Percentiles rank a stretch among this genome's conserved stretches.
Evolutionary conservation across 2,888 invertebrate genomes (phyloP).

Genomic region (Erebia ligea): DNA sequence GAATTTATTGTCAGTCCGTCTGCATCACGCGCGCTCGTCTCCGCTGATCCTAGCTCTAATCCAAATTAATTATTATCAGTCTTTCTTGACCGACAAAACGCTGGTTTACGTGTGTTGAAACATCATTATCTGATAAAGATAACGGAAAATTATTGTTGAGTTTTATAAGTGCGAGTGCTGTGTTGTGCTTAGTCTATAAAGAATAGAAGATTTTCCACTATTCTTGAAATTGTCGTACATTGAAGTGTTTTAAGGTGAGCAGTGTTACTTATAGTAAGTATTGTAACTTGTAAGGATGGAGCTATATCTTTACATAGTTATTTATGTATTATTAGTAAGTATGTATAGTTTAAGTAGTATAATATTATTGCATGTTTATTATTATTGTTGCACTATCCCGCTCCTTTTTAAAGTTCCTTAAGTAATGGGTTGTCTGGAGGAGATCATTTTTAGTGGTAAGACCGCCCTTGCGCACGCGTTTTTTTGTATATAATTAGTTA

Average conservation of each 20-base stretch:
- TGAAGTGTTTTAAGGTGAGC: background rate
- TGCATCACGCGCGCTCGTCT: slow-evolving; percentile 63
- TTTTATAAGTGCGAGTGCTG: slow-evolving; percentile 25
- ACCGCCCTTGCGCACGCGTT: too few species aligned
- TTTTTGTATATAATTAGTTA: too few species aligned
- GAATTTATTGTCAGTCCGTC: slow-evolving; percentile 68
- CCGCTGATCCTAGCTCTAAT: slow-evolving; percentile 43
- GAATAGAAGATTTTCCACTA: background rate
- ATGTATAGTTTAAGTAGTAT: too few species aligned
- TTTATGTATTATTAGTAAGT: too few species aligned
- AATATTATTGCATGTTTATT: too few species aligned
- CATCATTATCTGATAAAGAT: slow-evolving; percentile 18
- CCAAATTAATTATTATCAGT: background rate
- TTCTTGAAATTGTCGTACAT: background rate
- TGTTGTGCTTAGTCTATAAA: background rate
- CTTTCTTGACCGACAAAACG: slow-evolving; percentile 15
- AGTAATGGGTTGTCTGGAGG: too few species aligned
- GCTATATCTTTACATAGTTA: too few species aligned
- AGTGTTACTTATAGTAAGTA: background rate
- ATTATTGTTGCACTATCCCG: too few species aligned
- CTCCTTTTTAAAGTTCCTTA: too few species aligned
- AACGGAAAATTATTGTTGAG: background rate
- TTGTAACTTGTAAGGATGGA: too few species aligned
- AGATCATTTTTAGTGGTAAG: too few species aligned
- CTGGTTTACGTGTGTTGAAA: slow-evolving; percentile 14